These are phyloP conservation scores for Stichodactyla helianthus DNA, from an alignment of 64 coral and sea anemone species.

Conservation along the genomic window DNA sequence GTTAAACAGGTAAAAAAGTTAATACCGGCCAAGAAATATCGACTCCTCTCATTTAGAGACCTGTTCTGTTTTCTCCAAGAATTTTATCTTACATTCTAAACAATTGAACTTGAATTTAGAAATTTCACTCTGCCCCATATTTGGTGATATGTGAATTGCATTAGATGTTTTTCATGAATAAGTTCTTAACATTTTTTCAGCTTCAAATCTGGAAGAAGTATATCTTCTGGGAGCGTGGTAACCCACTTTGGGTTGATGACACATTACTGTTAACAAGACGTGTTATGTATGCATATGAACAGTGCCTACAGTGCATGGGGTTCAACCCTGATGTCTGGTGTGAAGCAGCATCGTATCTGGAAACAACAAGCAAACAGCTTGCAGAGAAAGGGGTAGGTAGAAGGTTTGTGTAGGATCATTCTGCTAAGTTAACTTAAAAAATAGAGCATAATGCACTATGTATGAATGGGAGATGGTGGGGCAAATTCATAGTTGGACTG, in stretches of 20 bases:
- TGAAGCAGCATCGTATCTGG: conserved; percentile 86
- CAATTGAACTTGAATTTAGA: no score
- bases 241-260: conserved; percentile 85
- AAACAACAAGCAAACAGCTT: conserved; percentile 68
- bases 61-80: no score
- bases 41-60: no score
- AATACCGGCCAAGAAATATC: neutral
- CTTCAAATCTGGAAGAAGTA: conserved; percentile 98
- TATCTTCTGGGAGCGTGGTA: conserved; percentile 85
- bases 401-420: neutral
- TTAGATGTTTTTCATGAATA: neutral
- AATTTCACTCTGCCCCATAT: no score
- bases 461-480: no score
- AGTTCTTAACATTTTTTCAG: conserved; percentile 8
- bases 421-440: no score
- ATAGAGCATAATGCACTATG: no score
- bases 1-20: conserved; percentile 50
- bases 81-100: no score
- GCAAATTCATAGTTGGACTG: no score
- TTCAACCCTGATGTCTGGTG: conserved; percentile 96
- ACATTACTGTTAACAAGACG: conserved; percentile 77
- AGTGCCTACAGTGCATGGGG: conserved; percentile 76
- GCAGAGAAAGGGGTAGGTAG: conserved; percentile 85
- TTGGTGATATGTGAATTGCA: neutral
- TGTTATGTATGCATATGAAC: conserved; percentile 97